Evolutionary conservation across 2,797 vertebrate genomes (phyloP), one percentile per base, ranked within the genome.

Genomic region (Hozukius guyotensis): DNA sequence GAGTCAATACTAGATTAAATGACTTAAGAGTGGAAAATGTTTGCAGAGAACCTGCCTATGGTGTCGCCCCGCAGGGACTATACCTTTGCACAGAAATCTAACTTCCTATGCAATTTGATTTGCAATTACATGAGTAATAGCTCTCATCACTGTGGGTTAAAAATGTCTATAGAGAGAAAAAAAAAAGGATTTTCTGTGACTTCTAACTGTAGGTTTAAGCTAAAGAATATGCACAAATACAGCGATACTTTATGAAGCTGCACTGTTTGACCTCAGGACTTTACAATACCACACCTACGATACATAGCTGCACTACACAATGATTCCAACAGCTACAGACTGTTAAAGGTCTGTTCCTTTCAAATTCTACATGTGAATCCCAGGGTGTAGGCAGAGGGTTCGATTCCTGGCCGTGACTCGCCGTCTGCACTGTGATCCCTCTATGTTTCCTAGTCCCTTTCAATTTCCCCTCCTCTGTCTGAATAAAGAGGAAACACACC

Each of bases 401-500:
- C n/a, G 25, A 72, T 75, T 87, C 75, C 81, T 66, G 83, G 86
- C 83, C 53, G 16, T 85, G 84, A 87, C 83, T 88, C 87, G 42
- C 67, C 61, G 72, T 84, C 80, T 88, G 77, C 38, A 57, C 87
- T 78, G 82, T 87, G 88, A 84, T 88, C 83, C 78, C 75, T 83
- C 84, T 80, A 73, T 87, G 88, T 88, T 88, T 89, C 65, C 10
- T 36, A 82, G 84, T 83, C 82, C 77, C 83, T 90, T 92, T 92
- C 82, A 88, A 78, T 89, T 80, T 84, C 67, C 67, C 84, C 83
- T 87, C 77, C 88, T 83, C 8, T 42, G 49, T 87, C 80, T 89
- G 87, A 92, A 90, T 90, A 87, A 93, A 92, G 84, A 91, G 91
- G 83, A 88, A 91, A 89, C 82, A 87, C 84, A 88, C 79, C 80